Conservation (phyloP, 2,888 invertebrate species). For the Abrostola triplasia region DNA sequence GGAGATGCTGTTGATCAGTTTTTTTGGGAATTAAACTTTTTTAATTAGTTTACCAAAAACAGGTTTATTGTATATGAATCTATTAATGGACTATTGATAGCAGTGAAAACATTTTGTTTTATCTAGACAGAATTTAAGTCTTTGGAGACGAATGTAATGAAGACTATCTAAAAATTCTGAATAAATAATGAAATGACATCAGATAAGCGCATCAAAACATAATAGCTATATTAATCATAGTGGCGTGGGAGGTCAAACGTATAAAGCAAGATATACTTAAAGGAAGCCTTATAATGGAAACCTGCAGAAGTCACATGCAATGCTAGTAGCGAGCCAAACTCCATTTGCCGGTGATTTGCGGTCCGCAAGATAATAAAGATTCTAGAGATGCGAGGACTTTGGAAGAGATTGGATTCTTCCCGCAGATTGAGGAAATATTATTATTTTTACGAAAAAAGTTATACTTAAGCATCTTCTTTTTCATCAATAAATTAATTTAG, state of each 20-base stretch:
- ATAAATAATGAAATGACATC: neutral
- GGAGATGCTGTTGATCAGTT: constrained; percentile 65
- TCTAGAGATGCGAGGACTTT: constrained; percentile 13
- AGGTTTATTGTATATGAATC: constrained; percentile 48
- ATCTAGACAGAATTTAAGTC: constrained; percentile 9
- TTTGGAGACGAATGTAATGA: neutral
- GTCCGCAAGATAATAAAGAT: constrained; percentile 28
- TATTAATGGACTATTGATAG: constrained; percentile 33
- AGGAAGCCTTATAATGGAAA: constrained; percentile 9
- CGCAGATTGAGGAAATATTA: constrained; percentile 21
- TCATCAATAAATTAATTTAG: too few relatives aligned
- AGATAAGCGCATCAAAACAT: neutral
- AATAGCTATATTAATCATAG: neutral
- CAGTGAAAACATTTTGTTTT: constrained; percentile 15
- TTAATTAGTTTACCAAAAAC: constrained; percentile 60
- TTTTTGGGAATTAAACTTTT: constrained; percentile 64
- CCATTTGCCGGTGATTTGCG: constrained; percentile 32
- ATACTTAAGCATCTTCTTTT: too few relatives aligned
- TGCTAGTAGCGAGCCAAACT: constrained; percentile 18
- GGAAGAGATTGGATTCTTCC: constrained; percentile 26
- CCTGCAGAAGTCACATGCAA: constrained; percentile 8
- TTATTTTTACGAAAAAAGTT: neutral
- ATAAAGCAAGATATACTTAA: neutral
- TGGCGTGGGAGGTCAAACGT: neutral
- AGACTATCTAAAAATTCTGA: neutral